These are phyloP conservation scores for Bergia puertoricense DNA, from an alignment of 92 coral and sea anemone species.

Conservation along the genomic window DNA sequence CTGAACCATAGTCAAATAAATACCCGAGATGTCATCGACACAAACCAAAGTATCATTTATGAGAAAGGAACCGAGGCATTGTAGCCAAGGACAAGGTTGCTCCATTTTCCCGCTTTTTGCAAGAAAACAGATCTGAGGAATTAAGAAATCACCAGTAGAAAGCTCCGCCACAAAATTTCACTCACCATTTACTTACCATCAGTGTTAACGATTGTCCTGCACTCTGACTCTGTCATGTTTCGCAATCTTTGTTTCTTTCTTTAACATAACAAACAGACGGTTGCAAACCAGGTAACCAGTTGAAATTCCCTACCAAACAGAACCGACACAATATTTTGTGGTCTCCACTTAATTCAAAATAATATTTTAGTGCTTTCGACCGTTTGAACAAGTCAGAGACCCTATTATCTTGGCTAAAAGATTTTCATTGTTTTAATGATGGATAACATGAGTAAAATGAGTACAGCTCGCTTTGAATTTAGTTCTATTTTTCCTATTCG, in stretches of 20 bases:
- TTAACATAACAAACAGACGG: background rate
- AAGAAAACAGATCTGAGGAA: too few species aligned
- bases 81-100: too few species aligned
- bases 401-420: too few species aligned
- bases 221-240: background rate
- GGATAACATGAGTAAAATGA: background rate
- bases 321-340: background rate
- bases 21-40: too few species aligned
- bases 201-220: background rate
- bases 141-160: background rate
- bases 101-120: too few species aligned
- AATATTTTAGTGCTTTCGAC: background rate
- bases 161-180: background rate
- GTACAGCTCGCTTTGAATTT: background rate
- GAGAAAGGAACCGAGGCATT: too few species aligned
- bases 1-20: too few species aligned
- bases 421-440: too few species aligned
- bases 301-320: background rate
- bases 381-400: background rate
- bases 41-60: too few species aligned
- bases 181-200: background rate
- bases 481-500: background rate
- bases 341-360: too few species aligned
- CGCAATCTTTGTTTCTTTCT: background rate
- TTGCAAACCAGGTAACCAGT: background rate